Conservation (phyloP, 2,797 vertebrate genomes). For the Falco peregrinus region DNA sequence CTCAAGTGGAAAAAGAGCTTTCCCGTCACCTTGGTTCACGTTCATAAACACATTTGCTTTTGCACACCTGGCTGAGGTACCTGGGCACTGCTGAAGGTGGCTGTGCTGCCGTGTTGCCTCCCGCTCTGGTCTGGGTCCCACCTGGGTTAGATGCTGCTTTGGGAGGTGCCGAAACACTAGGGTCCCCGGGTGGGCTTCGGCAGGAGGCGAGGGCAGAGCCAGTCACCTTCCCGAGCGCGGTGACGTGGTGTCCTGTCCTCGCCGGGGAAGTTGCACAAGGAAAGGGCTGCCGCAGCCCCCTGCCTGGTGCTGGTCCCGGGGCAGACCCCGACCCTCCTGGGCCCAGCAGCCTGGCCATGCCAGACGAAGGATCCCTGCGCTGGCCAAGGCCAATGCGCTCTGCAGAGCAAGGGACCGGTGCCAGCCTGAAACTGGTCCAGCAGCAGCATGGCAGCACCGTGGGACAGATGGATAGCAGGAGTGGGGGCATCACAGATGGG, state of each 20-base stretch:
- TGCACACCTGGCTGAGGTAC: fast-evolving
- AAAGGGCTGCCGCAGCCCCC: not conserved
- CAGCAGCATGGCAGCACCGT: fast-evolving
- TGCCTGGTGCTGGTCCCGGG: not conserved
- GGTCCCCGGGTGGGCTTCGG: no score
- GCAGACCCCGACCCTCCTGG: no score
- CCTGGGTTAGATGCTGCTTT: not conserved
- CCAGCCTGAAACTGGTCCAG: no score
- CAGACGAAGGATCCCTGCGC: no score
- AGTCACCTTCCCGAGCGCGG: not conserved
- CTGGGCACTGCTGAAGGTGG: not conserved
- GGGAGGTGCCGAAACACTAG: not conserved
- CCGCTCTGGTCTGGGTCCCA: fast-evolving
- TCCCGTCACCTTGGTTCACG: not conserved
- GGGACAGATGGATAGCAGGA: no score
- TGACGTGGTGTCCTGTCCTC: not conserved
- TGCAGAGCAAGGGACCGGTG: no score
- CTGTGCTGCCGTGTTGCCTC: not conserved
- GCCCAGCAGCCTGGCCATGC: not conserved
- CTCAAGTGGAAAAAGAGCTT: not conserved
- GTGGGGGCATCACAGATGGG: no score
- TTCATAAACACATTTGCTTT: fast-evolving
- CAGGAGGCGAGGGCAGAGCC: not conserved
- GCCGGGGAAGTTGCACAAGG: not conserved
- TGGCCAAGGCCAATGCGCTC: no score